A percentile compares a stretch with the other conserved stretches of the same genome.
Evolutionary conservation across 2,888 invertebrate species (phyloP).

Genomic region (Keiferia lycopersicella): DNA sequence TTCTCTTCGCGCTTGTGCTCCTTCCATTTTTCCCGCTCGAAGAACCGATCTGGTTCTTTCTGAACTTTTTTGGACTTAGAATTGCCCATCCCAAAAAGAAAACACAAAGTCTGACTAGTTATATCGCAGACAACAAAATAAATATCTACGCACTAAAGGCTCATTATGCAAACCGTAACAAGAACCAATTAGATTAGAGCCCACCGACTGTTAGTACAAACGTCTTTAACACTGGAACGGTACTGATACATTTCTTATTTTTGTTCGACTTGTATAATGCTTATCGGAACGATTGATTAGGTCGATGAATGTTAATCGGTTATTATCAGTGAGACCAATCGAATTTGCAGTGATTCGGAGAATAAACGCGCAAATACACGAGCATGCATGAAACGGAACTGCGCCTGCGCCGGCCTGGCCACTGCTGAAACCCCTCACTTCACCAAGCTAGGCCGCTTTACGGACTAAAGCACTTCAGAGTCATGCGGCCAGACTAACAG

Average conservation of each 20-base stretch:
- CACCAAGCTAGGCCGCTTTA: not conserved
- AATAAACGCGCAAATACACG: slow-evolving; percentile 29
- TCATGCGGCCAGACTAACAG: slow-evolving; percentile 19
- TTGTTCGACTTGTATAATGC: slow-evolving; percentile 50
- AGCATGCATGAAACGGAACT: not conserved
- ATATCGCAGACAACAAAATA: not conserved
- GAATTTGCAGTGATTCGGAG: slow-evolving; percentile 47
- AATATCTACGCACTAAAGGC: not conserved
- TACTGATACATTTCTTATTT: slow-evolving; percentile 29
- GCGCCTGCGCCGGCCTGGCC: not conserved
- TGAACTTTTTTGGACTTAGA: slow-evolving; percentile 64
- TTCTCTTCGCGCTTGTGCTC: slow-evolving; percentile 61
- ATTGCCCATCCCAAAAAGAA: slow-evolving; percentile 61
- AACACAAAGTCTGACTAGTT: not conserved
- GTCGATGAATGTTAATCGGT: slow-evolving; percentile 39
- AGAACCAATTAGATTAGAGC: not conserved
- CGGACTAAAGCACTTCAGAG: slow-evolving; percentile 17
- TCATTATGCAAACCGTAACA: not conserved
- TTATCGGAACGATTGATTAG: slow-evolving; percentile 52
- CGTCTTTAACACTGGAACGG: not conserved
- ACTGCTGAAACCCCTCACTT: not conserved
- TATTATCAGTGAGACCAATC: slow-evolving; percentile 40
- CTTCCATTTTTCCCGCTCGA: slow-evolving; percentile 65
- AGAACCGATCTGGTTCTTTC: slow-evolving; percentile 69
- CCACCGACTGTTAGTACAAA: not conserved